Base-by-base conservation (phyloP, 2,888 invertebrate genomes). In the Drosophila maculinotata region DNA sequence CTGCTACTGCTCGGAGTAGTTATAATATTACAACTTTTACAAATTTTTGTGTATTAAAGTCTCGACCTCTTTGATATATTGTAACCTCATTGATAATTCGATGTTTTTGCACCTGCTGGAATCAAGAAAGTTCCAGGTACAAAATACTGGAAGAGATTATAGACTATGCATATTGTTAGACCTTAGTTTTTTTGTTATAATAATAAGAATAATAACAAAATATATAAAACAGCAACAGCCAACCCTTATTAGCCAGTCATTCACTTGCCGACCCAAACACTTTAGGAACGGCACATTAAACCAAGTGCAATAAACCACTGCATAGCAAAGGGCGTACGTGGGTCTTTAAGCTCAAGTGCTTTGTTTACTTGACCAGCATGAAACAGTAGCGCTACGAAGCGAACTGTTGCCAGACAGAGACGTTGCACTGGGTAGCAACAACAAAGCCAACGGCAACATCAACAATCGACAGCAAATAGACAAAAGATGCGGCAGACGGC, bases 401-500 rank as follows among this genome's bases (percentile, higher is more conserved):
- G 42, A 52, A 44, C 31, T 26, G 47, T 35, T 44, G 8, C 28
- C 60, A 59, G 60, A 65, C 56, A 28, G 39, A 48, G 36, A 41
- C 54, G 38, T 42, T 49, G 51, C 47, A 51, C 64, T 57, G 53
- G 25, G 38, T 35, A 54, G 36, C 30, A 73, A 51, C 38, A 49
- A 36, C 33, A 38, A 36, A 10, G 20, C 8, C 54, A 59, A 25
- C 31, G 36, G 28, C 54, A 60, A 47, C 45, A 53, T 17, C 31
- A 69, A 56, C 69, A 71, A 54, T 54, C 67, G 33, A 44, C 56
- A 56, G 53, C 73, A 67, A 82, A 79, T 67, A 73, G 77, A 79
- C 85, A 84, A 79, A 77, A 78, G 79, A 73, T 69, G 66, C 72
- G 69, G 36, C 76, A 69, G 79, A 84, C 67, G 39, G 58, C 63